Conservation (phyloP, 2,888 invertebrate species). For the Caenorhabditis afra region DNA sequence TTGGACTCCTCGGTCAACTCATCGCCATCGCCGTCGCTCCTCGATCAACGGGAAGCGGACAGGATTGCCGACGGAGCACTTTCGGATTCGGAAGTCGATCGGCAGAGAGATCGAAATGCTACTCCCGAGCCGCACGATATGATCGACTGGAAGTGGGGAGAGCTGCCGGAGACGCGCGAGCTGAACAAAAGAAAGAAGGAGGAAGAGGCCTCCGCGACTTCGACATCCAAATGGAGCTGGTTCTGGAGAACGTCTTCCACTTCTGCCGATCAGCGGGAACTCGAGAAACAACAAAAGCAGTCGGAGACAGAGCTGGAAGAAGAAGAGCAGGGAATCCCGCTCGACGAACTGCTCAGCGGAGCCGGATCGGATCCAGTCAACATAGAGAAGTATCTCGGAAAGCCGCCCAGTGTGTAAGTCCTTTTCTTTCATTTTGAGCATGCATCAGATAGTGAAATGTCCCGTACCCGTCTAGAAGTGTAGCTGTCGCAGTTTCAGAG, state of each 20-base stretch:
- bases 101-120: slow-evolving; percentile 88
- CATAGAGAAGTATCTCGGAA: slow-evolving; percentile 77
- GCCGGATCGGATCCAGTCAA: slow-evolving; percentile 71
- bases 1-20: slow-evolving; percentile 66
- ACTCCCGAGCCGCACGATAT: slow-evolving; percentile 84
- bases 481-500: slow-evolving; percentile 47
- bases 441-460: no score
- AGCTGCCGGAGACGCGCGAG: slow-evolving; percentile 79
- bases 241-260: slow-evolving; percentile 38
- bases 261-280: not conserved
- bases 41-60: slow-evolving; percentile 63
- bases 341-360: slow-evolving; percentile 72
- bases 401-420: slow-evolving; percentile 64
- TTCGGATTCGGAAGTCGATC: slow-evolving; percentile 78
- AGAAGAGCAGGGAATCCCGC: slow-evolving; percentile 70
- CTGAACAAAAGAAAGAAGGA: slow-evolving; percentile 58
- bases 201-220: slow-evolving; percentile 26
- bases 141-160: slow-evolving; percentile 82
- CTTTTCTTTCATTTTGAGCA: slow-evolving; percentile 1
- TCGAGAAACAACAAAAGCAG: not conserved
- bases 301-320: slow-evolving; percentile 5
- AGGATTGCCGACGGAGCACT: slow-evolving; percentile 75
- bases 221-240: slow-evolving; percentile 57
- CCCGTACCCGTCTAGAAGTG: not conserved
- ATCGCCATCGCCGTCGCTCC: slow-evolving; percentile 65